These are phyloP conservation scores for human DNA, from an alignment of 2,113 vertebrate genomes.

Conservation along the genomic window GRCh38 chr1:165320001-165320500, in stretches of 20 bases:
- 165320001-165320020: background rate
- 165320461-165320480: background rate
- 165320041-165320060: background rate
- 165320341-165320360: background rate
- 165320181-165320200: background rate
- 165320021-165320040: background rate
- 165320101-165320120: background rate
- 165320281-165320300: background rate
- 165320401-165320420: background rate
- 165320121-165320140: background rate
- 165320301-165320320: background rate
- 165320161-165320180: too few relatives aligned
- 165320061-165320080: background rate
- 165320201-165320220: background rate
- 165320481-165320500: background rate
- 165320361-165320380: background rate
- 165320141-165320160: too few relatives aligned
- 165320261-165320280: too few relatives aligned
- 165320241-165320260: background rate
- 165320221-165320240: background rate
- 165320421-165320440: background rate
- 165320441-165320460: background rate
- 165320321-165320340: background rate
- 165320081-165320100: background rate
- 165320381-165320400: background rate